Base-by-base conservation (phyloP, 2,113 vertebrate genomes). In the Chloebia gouldiae region DNA sequence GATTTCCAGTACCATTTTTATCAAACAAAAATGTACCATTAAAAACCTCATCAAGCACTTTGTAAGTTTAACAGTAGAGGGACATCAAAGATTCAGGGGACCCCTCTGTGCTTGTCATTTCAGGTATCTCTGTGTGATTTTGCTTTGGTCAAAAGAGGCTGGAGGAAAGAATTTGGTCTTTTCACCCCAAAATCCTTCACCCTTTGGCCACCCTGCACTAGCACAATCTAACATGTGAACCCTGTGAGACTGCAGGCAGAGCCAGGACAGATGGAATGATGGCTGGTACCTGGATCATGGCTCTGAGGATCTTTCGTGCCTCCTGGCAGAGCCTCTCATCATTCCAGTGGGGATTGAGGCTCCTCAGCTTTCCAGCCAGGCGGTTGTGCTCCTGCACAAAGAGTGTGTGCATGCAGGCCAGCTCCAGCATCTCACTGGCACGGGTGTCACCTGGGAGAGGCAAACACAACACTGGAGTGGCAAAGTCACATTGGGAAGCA, bases 351-450 rank as follows among this genome's bases (percentile, higher is more conserved):
- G 98, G 98, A 86, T 99, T 99, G 47, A 99, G 85, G 19, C 56
- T 66, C 81, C 96, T 98, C 84, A 99, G 98, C 82, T 96, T 96
- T 1, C 75, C 90, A 6, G 98, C 98, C 97, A 99, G 96, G 35
- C 98, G 95, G 96, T 99, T 99, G 97, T 99, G 99, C 72, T 99
- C 99, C 72, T 98, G 93, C 88, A 99, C 5, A 27, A 99, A 99
- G 56, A 99, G 96, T 0, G 98, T 98, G 85, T 99, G 99, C 83
- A 99, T 91, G 10, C 98, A 98, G 0, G 96, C 97, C 98, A 99
- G 97, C 23, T 98, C 98, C 81, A 99, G 97, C 92, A 99, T 99
- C 90, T 99, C 99, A 4, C 97, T 99, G 4, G 98, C 98, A 96
- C 98, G 97, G 6, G 97, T 91, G 57, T 99, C 99, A 83, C 99